Base-by-base conservation (phyloP, 2,797 vertebrate species). In the Glossophaga mutica region DNA sequence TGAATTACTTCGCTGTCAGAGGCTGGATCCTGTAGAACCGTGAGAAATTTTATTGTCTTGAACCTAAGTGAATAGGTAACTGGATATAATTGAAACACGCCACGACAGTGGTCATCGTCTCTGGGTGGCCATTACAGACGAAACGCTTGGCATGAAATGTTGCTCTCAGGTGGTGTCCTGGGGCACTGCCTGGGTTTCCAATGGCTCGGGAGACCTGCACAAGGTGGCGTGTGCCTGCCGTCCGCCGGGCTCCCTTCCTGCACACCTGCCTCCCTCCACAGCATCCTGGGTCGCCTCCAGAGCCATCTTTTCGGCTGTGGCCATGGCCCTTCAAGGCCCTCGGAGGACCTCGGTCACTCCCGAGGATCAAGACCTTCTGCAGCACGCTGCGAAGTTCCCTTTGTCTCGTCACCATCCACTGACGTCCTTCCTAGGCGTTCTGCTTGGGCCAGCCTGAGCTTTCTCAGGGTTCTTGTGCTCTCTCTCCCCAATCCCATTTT, bases 1-100 rank as follows among this genome's bases (percentile, higher is more conserved):
- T 26, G 42, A 90, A 59, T 93, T 91, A 42, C 67, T 97, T 92
- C 46, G 24, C 37, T 37, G 71, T 71, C 34, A 70, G 77, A 85
- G 73, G 11, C 44, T 59, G 37, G 78, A 78, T 94, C 32, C 6
- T 9, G 0, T 22, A 91, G n/a, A 76, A 52, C 8, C 34, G 50
- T 7, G 24, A 91, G 65, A 57, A 26, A 92, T 83, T 87, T 87
- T 76, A 81, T 42, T 57, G 37, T 73, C 68, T 88, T 24, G 21
- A 94, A 62, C 74, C 22, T 81, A 44, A 50, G 34, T 37, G 76
- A 37, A 55, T 24, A 37, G 34, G 34, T 86, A 85, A 90, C 11
- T 77, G 2, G 39, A 5, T 26, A 2, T 32, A 48, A 48, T 48
- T 73, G 59, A 68, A 92, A 21, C 39, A 12, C 55, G 52, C 48